Evolutionary conservation across 2,113 vertebrate species (phyloP).

Genomic region (Gallinago paraguaiae): DNA sequence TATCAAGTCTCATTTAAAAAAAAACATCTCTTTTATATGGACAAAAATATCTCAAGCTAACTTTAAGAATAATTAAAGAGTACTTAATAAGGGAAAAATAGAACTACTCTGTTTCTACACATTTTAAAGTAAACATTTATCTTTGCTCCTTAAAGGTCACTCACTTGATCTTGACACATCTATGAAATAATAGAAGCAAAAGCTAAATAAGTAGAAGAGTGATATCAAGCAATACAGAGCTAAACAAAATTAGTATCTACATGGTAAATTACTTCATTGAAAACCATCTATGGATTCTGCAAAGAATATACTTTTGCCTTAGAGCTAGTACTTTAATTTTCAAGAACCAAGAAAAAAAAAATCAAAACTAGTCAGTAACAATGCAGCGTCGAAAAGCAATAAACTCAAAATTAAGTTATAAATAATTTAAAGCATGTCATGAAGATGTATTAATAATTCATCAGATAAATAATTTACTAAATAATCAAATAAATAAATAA

Average conservation of each 20-base stretch:
- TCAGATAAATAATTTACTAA: slow-evolving; percentile 99
- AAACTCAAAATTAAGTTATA: slow-evolving; percentile 99
- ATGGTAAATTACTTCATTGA: slow-evolving; percentile 64
- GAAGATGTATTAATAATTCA: slow-evolving; percentile 99
- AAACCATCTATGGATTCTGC: slow-evolving; percentile 55
- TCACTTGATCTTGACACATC: slow-evolving; percentile 2
- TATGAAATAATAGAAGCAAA: slow-evolving; percentile 11
- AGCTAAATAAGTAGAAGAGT: slow-evolving; percentile 18
- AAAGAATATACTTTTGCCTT: slow-evolving; percentile 80
- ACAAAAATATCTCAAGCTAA: neutral
- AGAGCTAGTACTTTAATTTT: slow-evolving; percentile 92
- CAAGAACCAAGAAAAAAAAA: slow-evolving; percentile 84
- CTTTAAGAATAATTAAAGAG: neutral
- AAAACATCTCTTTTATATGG: neutral
- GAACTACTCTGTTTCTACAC: neutral
- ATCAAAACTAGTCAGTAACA: slow-evolving; percentile 92
- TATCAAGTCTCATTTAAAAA: neutral
- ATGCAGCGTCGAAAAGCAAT: slow-evolving; percentile 96
- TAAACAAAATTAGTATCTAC: slow-evolving; percentile 71
- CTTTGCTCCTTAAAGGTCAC: slow-evolving; percentile 37
- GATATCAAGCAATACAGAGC: slow-evolving; percentile 16
- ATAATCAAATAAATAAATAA: slow-evolving; percentile 99
- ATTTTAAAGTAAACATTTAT: slow-evolving; percentile 8
- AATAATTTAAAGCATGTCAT: slow-evolving; percentile 98
- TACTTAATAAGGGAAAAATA: neutral